phyloP scores from a whole-genome alignment of 2,113 vertebrate genomes.

The Mungos mungo region DNA sequence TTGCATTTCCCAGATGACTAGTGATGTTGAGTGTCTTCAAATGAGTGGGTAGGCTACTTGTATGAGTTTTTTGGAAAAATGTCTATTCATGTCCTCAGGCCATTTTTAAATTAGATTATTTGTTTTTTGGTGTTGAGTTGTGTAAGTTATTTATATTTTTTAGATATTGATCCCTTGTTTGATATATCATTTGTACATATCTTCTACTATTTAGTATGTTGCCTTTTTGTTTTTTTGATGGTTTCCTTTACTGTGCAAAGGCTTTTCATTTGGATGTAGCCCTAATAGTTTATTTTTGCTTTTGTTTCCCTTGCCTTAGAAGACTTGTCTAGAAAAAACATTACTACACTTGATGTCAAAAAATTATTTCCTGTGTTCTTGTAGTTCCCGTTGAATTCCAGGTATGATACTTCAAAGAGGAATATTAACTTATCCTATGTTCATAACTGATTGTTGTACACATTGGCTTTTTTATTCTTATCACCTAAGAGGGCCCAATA shows the following conservation, averaged over 20 bases:
- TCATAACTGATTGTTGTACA: background rate
- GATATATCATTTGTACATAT: background rate
- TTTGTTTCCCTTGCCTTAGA: background rate
- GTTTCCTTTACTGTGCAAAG: background rate
- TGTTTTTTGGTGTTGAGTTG: background rate
- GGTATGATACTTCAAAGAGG: background rate
- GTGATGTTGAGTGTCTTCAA: background rate
- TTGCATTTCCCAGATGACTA: background rate
- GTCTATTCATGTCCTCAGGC: background rate
- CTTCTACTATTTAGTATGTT: background rate
- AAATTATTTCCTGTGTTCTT: background rate
- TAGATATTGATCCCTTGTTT: background rate
- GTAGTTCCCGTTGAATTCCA: background rate
- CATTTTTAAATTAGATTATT: background rate
- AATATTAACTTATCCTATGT: constrained; percentile 11
- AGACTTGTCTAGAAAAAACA: background rate
- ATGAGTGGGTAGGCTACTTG: background rate
- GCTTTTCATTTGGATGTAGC: background rate
- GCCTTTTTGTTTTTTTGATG: background rate
- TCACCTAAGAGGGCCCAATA: background rate
- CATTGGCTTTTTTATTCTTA: constrained; percentile 21
- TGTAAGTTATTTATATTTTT: background rate
- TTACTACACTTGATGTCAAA: background rate
- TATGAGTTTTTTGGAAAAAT: background rate
- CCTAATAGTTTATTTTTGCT: background rate